Evolutionary conservation across 2,113 vertebrate species (phyloP).

Genomic region (Pelecanoides urinatrix): DNA sequence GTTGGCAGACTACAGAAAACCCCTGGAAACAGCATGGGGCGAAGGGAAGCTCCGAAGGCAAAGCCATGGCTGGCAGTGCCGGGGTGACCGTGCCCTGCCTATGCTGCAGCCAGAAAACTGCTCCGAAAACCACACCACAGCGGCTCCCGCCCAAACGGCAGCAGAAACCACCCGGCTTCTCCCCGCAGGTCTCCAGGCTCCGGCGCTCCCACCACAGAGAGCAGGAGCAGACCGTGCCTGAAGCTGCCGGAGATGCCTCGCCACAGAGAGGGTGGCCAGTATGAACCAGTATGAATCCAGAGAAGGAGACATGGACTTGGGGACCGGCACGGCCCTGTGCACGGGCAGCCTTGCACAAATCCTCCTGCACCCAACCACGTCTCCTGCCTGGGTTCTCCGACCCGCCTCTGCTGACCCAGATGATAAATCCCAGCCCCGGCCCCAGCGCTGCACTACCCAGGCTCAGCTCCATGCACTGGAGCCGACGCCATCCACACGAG

Average conservation of each 20-base stretch:
- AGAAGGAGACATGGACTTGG: neutral
- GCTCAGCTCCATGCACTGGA: rapidly evolving
- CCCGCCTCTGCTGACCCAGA: neutral
- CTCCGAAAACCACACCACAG: rapidly evolving
- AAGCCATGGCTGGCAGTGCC: neutral
- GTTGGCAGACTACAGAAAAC: neutral
- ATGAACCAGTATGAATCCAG: neutral
- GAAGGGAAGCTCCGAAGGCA: neutral
- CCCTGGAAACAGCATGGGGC: neutral
- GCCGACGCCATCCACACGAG: neutral
- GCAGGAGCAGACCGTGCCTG: neutral
- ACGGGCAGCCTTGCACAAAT: rapidly evolving
- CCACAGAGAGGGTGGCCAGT: neutral
- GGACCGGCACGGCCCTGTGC: rapidly evolving
- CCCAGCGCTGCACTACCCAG: neutral
- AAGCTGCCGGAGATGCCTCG: neutral
- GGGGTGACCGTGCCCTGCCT: rapidly evolving
- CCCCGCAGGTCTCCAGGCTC: neutral
- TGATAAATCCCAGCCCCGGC: neutral
- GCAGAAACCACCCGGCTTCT: neutral
- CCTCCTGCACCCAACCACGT: rapidly evolving
- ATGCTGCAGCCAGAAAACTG: neutral
- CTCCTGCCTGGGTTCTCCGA: neutral
- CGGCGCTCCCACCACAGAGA: neutral
- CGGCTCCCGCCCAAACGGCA: rapidly evolving